Conservation (phyloP, 1,140 invertebrate species). For the Drosophila mauritiana region DNA sequence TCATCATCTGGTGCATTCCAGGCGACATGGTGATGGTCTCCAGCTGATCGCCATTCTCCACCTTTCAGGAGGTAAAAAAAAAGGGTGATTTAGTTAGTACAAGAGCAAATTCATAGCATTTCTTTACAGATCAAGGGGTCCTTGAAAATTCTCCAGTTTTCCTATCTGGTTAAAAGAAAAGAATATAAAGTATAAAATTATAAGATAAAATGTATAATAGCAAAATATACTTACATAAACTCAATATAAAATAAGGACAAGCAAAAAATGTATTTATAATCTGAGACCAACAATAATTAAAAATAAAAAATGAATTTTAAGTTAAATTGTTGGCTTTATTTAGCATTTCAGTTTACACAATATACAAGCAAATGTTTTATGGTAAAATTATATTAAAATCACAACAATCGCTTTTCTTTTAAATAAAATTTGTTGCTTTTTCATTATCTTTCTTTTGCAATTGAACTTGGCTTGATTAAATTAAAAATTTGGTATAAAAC, state of each 20-base stretch:
- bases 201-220: slow-evolving; percentile 2
- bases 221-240: not conserved
- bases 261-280: not conserved
- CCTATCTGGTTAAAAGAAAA: not conserved
- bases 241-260: slow-evolving; percentile 1
- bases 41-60: slow-evolving; percentile 88
- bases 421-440: slow-evolving; percentile 53
- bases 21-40: slow-evolving; percentile 89
- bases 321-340: slow-evolving; percentile 7
- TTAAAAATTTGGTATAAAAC: slow-evolving; percentile 61
- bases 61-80: slow-evolving; percentile 74
- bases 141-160: not conserved
- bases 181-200: slow-evolving; percentile 15
- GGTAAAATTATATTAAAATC: slow-evolving; percentile 74
- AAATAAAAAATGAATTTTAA: not conserved
- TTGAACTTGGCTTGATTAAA: slow-evolving; percentile 14
- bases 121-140: not conserved
- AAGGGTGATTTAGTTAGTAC: not conserved
- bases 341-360: slow-evolving; percentile 1
- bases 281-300: not conserved
- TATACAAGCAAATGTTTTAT: slow-evolving; percentile 26
- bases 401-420: slow-evolving; percentile 72
- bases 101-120: not conserved
- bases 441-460: slow-evolving; percentile 12
- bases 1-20: slow-evolving; percentile 92